These are phyloP conservation scores for Naja naja DNA, from an alignment of 2,113 vertebrate genomes.

Conservation along the genomic window DNA sequence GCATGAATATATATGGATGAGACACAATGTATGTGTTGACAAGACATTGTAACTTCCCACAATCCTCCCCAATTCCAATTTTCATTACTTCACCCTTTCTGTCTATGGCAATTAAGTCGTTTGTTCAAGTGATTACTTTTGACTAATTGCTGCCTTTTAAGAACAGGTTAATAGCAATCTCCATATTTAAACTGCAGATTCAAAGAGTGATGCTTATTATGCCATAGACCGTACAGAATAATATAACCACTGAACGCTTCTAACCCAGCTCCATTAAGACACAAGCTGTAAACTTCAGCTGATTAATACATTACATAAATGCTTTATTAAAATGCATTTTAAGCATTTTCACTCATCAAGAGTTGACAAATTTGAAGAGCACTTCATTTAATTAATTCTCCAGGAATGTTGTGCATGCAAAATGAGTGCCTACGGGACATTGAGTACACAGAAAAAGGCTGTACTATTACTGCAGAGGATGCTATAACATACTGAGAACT, in stretches of 20 bases:
- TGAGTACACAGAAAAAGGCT: constrained; percentile 15
- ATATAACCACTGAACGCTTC: constrained; percentile 69
- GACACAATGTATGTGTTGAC: constrained; percentile 16
- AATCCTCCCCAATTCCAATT: background rate
- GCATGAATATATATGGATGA: constrained; percentile 41
- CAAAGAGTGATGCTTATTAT: constrained; percentile 63
- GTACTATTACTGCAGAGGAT: constrained; percentile 13
- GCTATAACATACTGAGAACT: background rate
- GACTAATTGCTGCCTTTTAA: constrained; percentile 61
- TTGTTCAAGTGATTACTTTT: constrained; percentile 60
- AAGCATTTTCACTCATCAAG: constrained; percentile 63
- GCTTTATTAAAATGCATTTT: constrained; percentile 62
- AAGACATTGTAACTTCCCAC: constrained; percentile 29
- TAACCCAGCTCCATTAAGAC: constrained; percentile 63
- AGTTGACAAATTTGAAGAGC: constrained; percentile 61
- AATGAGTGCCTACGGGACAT: constrained; percentile 33
- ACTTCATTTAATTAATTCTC: constrained; percentile 64
- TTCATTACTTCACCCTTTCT: constrained; percentile 35
- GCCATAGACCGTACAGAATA: constrained; percentile 58
- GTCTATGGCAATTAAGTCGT: constrained; percentile 50
- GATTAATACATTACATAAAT: constrained; percentile 69
- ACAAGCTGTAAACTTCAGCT: constrained; percentile 62
- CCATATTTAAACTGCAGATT: constrained; percentile 62
- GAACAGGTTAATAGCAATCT: constrained; percentile 61
- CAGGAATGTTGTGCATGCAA: constrained; percentile 51